These are phyloP conservation scores for Drosophila tripunctata DNA, from an alignment of 2,888 invertebrate genomes.

Conservation along the genomic window DNA sequence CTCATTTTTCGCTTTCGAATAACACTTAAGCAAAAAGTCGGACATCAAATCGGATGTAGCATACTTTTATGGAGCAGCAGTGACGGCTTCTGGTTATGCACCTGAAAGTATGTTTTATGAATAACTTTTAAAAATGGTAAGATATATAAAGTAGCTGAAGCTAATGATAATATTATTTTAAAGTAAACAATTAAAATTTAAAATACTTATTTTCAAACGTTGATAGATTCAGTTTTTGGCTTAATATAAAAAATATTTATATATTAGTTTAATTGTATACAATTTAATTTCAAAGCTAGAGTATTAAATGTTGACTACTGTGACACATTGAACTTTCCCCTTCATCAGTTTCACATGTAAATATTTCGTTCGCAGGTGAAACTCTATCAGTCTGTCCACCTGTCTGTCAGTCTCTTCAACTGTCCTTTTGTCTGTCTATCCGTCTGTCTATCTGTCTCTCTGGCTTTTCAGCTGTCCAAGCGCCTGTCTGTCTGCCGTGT, in stretches of 20 bases:
- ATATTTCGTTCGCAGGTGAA: constrained; percentile 30
- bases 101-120: neutral
- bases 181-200: too few species aligned
- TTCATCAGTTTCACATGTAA: constrained; percentile 26
- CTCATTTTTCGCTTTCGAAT: neutral
- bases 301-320: constrained; percentile 34
- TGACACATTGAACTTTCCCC: constrained; percentile 34
- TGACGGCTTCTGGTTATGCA: neutral
- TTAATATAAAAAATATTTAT: neutral
- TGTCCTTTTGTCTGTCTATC: neutral
- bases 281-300: neutral
- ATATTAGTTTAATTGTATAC: neutral
- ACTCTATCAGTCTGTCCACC: constrained; percentile 14
- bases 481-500: constrained; percentile 14
- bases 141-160: too few species aligned
- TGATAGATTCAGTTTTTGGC: too few species aligned
- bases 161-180: too few species aligned
- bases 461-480: constrained; percentile 18
- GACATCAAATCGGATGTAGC: neutral
- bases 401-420: constrained; percentile 21
- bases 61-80: neutral
- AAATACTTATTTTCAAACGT: too few species aligned
- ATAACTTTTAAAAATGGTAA: too few species aligned
- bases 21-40: neutral
- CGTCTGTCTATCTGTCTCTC: constrained; percentile 6